phyloP scores from a whole-genome alignment of 2,113 vertebrate species.

The Gorsachius goisagi region DNA sequence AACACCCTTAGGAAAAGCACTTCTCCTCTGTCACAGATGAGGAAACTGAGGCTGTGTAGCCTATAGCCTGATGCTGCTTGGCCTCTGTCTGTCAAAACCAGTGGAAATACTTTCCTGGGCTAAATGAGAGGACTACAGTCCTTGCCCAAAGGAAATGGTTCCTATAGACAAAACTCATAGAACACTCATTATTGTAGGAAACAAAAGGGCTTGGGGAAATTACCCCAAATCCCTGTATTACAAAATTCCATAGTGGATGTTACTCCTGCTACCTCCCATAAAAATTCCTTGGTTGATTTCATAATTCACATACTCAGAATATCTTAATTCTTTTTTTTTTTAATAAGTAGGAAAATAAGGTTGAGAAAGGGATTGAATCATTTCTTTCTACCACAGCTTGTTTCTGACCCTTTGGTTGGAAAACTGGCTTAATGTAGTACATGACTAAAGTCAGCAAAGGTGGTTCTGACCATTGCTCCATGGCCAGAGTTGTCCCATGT shows the following conservation, averaged over 20 bases:
- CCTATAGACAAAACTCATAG: not conserved
- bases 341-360: not conserved
- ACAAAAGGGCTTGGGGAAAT: not conserved
- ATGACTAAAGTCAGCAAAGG: not conserved
- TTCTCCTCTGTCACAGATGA: not conserved
- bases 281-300: not conserved
- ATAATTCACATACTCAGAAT: not conserved
- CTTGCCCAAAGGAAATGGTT: not conserved
- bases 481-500: not conserved
- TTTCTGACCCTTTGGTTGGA: not conserved
- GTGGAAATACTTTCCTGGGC: not conserved
- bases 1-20: not conserved
- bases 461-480: not conserved
- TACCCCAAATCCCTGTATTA: not conserved
- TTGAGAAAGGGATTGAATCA: not conserved
- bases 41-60: not conserved
- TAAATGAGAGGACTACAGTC: not conserved
- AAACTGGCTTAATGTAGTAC: not conserved
- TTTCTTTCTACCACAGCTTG: not conserved
- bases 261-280: not conserved
- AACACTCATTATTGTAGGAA: not conserved
- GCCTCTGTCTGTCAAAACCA: not conserved
- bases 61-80: not conserved
- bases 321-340: not conserved
- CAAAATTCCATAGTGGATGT: not conserved